Evolutionary conservation across 2,113 vertebrate species (phyloP), one percentile per base, ranked within the genome.

Genomic region (Sclerurus mexicanus): DNA sequence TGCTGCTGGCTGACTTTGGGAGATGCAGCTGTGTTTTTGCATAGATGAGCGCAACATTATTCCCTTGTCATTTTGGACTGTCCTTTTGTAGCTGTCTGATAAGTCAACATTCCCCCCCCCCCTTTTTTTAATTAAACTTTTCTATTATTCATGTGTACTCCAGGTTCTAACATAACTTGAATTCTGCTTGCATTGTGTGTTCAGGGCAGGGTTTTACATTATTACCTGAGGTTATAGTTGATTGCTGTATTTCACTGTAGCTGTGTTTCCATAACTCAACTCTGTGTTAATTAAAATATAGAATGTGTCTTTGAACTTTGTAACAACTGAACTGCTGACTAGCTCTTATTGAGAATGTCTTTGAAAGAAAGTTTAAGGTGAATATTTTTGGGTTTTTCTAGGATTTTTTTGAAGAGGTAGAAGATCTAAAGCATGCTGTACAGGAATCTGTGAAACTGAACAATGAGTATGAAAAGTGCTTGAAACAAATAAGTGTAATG

Each of bases 401-500:
- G 97, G 97, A 90, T 25, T 98, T 98, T 95, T 97, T 98, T 86
- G 96, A 98, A 84, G 97, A 98, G 91, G 40, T 98, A 78, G 96
- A 98, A 96, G 97, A 97, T 92, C 89, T 98, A 90, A 98, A 98
- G 94, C 93, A 1, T 18, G 97, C 97, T n/a, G 82, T 97, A 17
- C 97, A 97, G 92, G 95, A 96, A 69, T 96, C 96, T 20, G 12
- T 96, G 85, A 95, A 96, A 76, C 92, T 98, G 79, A 98, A 97
- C 50, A 89, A 97, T 85, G 73, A 97, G 23, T 98, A 98, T 64
- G 97, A 97, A 62, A 97, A 95, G n/a, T 97, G 94, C 86, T 84
- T 98, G 83, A 97, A 97, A 77, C 90, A 95, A 93, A 90, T 98
- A 52, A 93, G 93, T 93, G 78, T 59, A 10, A 94, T 93, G 30